Conservation (phyloP, 2,113 vertebrate species). For the Gobio gobio region DNA sequence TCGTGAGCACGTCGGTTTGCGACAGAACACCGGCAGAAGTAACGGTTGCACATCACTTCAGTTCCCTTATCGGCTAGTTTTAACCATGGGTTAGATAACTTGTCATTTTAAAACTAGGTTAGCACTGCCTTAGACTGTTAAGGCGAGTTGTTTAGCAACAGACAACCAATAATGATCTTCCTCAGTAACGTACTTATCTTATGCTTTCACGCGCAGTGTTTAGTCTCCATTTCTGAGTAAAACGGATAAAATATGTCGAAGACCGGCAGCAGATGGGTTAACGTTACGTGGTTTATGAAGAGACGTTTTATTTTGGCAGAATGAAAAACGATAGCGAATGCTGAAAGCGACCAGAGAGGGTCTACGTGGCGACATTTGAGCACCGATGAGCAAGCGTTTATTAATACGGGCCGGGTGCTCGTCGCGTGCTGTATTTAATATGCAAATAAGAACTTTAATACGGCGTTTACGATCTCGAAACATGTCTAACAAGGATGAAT, state of each 20-base stretch:
- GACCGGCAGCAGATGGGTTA: no score
- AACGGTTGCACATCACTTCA: background rate
- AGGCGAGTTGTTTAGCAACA: conserved; percentile 4
- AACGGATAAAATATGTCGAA: background rate
- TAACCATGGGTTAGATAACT: background rate
- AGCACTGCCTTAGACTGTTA: background rate
- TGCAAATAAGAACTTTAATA: background rate
- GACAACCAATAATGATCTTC: background rate
- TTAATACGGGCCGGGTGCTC: background rate
- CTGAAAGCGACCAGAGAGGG: background rate
- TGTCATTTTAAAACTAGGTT: background rate
- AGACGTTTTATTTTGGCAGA: background rate
- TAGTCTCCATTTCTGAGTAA: background rate
- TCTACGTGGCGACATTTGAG: background rate
- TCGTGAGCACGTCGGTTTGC: no score
- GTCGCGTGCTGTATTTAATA: background rate
- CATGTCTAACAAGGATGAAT: background rate
- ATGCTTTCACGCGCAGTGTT: background rate
- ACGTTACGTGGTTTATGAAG: background rate
- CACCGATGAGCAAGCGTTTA: background rate
- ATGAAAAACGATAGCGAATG: no score
- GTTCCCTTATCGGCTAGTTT: background rate
- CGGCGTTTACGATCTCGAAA: background rate
- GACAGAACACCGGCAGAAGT: no score
- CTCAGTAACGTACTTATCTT: background rate